Evolutionary conservation across 2,797 vertebrate genomes (phyloP).

Genomic region (Molossus alvarezi): DNA sequence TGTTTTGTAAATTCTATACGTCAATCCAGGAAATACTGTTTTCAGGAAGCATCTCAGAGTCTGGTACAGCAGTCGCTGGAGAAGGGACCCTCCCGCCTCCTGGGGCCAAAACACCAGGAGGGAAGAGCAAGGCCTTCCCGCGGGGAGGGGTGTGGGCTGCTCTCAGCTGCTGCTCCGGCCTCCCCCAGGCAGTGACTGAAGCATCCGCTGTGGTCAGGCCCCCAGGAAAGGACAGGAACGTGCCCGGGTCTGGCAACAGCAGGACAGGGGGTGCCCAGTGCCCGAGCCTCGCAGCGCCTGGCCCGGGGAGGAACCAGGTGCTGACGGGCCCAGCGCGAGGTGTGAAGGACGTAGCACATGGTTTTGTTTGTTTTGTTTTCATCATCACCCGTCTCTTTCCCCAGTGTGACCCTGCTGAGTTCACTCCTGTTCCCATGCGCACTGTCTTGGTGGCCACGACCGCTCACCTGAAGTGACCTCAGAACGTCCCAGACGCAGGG

Average conservation of each 20-base stretch:
- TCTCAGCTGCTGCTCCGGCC: too few species aligned
- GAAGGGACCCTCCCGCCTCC: neutral
- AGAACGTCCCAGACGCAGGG: neutral
- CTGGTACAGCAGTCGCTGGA: neutral
- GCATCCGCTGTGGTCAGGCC: too few species aligned
- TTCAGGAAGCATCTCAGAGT: slow-evolving; percentile 35
- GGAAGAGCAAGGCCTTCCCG: neutral
- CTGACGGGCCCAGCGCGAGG: too few species aligned
- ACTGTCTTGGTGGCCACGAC: neutral
- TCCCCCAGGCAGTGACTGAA: neutral
- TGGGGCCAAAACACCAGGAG: neutral
- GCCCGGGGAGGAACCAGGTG: too few species aligned
- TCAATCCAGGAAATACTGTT: neutral
- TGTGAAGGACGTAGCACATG: neutral
- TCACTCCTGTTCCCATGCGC: neutral
- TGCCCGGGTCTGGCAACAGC: too few species aligned
- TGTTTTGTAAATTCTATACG: neutral
- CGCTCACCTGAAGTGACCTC: neutral
- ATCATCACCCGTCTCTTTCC: neutral
- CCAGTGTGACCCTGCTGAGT: too few species aligned
- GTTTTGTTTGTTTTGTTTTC: neutral
- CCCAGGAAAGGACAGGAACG: too few species aligned
- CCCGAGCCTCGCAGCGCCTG: too few species aligned
- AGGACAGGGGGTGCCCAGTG: too few species aligned
- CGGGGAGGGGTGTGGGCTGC: neutral